phyloP scores from a whole-genome alignment of 2,797 vertebrate species.

The Spondyliosoma cantharus region DNA sequence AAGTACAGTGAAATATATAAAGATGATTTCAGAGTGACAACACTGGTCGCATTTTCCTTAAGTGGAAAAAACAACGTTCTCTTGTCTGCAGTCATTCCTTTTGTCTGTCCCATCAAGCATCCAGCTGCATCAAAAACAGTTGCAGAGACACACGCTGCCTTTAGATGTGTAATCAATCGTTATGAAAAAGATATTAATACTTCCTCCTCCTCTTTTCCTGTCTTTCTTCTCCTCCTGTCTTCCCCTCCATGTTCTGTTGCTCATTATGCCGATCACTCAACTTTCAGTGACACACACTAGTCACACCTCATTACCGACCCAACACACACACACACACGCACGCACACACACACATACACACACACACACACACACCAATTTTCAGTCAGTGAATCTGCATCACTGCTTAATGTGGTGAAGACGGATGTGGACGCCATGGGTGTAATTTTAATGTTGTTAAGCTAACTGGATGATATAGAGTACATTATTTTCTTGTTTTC shows the following conservation, averaged over 20 bases:
- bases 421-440: conserved; percentile 52
- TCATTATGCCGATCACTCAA: conserved; percentile 79
- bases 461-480: neutral
- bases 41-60: neutral
- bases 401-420: conserved; percentile 66
- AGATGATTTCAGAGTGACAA: neutral
- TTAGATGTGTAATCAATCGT: conserved; percentile 60
- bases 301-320: conserved; percentile 78
- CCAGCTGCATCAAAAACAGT: conserved; percentile 26
- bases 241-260: conserved; percentile 44
- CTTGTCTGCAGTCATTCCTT: neutral
- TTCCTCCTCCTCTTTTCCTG: conserved; percentile 10
- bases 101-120: conserved; percentile 20
- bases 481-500: conserved; percentile 9
- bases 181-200: conserved; percentile 47
- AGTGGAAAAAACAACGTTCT: neutral
- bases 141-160: conserved; percentile 19
- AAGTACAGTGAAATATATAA: neutral
- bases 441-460: conserved; percentile 53
- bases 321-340: conserved; percentile 39
- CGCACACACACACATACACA: conserved; percentile 5
- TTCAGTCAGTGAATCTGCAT: conserved; percentile 54
- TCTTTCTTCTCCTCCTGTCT: conserved; percentile 32
- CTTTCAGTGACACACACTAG: conserved; percentile 67
- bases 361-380: neutral